A percentile compares a stretch with the other conserved stretches of the same genome.
phyloP scores from a whole-genome alignment of 2,888 invertebrate species.

The Drosophila conformis region DNA sequence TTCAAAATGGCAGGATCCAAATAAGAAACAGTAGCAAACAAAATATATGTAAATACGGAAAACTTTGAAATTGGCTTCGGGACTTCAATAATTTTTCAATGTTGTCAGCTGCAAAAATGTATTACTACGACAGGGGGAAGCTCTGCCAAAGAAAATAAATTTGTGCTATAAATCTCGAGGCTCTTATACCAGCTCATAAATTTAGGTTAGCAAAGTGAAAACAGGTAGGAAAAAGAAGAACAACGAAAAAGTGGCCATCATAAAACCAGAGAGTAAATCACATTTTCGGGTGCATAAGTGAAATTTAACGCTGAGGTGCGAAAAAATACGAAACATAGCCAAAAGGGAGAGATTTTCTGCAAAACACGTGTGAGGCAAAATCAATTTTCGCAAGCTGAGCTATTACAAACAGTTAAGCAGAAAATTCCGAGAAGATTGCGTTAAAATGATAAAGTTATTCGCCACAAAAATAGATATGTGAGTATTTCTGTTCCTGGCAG shows the following conservation, averaged over 20 bases:
- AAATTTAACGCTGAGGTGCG: conserved; percentile 57
- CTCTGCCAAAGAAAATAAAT: conserved; percentile 34
- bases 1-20: conserved; percentile 2
- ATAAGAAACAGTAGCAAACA: not conserved
- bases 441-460: conserved; percentile 58
- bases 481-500: conserved; percentile 14
- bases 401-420: conserved; percentile 48
- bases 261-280: conserved; percentile 66
- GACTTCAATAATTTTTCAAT: conserved; percentile 10
- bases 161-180: conserved; percentile 64
- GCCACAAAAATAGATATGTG: conserved; percentile 4
- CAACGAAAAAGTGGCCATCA: conserved; percentile 47
- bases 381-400: conserved; percentile 60
- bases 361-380: conserved; percentile 43
- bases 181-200: conserved; percentile 71
- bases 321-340: conserved; percentile 2
- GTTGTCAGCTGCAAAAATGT: conserved; percentile 33
- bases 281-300: conserved; percentile 66
- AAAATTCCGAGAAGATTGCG: conserved; percentile 61
- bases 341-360: not conserved
- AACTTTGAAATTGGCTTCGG: conserved; percentile 39
- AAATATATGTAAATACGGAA: not conserved
- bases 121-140: not conserved
- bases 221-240: conserved; percentile 8
- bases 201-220: conserved; percentile 42